Evolutionary conservation across 2,797 vertebrate species (phyloP), one percentile per base, ranked within the genome.

Genomic region (Pseudochaenichthys georgianus): DNA sequence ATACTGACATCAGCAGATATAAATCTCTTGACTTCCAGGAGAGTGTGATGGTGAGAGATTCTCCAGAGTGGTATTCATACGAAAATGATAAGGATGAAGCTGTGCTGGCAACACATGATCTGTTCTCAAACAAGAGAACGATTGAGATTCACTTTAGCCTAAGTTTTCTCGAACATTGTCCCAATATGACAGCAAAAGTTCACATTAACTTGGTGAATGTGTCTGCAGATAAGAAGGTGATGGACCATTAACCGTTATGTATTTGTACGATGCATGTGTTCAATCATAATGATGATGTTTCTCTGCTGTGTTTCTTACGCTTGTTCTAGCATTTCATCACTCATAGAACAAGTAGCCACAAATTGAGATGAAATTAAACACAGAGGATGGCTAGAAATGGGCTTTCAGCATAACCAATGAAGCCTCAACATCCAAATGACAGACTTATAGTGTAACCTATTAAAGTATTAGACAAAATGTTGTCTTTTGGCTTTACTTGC

Each of bases 401-500:
- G 45, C 50, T 88, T 84, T 86, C 76, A 70, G 42, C 45, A 0
- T 48, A 31, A 57, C 68, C 85, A 85, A 78, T 85, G 84, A 77
- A 85, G 85, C 87, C 51, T 58, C 82, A 89, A 46, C 57, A 47
- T 86, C 69, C 71, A 85, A 91, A 93, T 92, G 85, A 92, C 82
- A 91, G 89, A 88, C 77, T 70, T 66, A 45, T 73, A 83, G 84
- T 54, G 55, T 78, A 88, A 89, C 69, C 42, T 87, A 93, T 93
- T 93, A 93, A 91, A 81, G 80, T 87, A 90, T 90, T 86, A 86
- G 84, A 83, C 23, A 54, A 90, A 85, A 93, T 87, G 82, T 87
- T 87, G 78, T 89, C 79, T 88, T 92, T 90, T 82, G 72, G 75
- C 84, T 89, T 73, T 61, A 60, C 70, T 89, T 75, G 77, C 84